phyloP scores from a whole-genome alignment of 2,888 invertebrate species.

The Baronia brevicornis region DNA sequence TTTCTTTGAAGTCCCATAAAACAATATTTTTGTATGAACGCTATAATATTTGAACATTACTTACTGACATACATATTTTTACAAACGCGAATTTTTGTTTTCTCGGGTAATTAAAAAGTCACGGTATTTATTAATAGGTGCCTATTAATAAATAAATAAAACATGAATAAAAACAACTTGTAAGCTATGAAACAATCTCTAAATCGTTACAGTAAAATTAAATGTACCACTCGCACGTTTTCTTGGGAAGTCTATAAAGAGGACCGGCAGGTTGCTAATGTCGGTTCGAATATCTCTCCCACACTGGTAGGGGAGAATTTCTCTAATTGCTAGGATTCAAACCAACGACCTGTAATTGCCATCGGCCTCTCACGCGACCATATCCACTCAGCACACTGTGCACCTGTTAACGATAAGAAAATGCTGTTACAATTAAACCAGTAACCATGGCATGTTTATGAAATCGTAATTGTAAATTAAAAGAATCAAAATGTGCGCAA shows the following conservation, averaged over 20 bases:
- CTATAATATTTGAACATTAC: no score
- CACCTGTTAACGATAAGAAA: neutral
- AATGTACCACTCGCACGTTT: conserved; percentile 18
- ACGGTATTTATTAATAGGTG: no score
- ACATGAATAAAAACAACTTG: no score
- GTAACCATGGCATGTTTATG: no score
- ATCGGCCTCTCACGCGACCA: conserved; percentile 8
- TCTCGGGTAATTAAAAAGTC: no score
- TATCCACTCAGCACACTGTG: neutral
- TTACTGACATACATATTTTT: no score
- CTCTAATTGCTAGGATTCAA: conserved; percentile 45
- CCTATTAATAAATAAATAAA: no score
- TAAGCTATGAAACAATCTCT: conserved; percentile 25
- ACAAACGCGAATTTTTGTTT: no score
- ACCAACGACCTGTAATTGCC: conserved; percentile 19
- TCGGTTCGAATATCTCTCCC: conserved; percentile 52
- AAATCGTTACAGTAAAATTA: conserved; percentile 32
- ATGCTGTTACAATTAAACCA: no score
- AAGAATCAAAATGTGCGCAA: neutral
- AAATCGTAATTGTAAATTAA: no score
- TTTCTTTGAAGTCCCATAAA: no score
- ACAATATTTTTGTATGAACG: no score
- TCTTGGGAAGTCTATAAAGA: conserved; percentile 20
- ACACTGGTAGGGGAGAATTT: conserved; percentile 45
- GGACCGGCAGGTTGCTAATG: conserved; percentile 23